phyloP scores from a whole-genome alignment of 2,113 vertebrate genomes.

The Silurus glanis region DNA sequence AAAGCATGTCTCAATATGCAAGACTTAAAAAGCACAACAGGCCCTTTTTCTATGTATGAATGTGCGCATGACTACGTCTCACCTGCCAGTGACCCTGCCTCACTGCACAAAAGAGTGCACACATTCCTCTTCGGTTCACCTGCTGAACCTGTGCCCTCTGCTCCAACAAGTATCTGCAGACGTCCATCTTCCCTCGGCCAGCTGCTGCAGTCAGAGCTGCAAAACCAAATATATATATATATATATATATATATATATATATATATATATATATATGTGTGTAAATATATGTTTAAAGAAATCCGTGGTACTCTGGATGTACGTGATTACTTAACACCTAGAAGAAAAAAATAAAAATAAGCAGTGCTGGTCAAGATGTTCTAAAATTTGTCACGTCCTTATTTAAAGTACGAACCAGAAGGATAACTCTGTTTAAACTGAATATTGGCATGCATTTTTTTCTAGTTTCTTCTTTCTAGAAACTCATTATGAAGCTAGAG shows the following conservation, averaged over 20 bases:
- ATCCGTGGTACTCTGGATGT: neutral
- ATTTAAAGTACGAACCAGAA: neutral
- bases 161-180: slow-evolving; percentile 82
- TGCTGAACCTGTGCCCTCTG: slow-evolving; percentile 77
- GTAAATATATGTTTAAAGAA: neutral
- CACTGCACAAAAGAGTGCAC: slow-evolving; percentile 86
- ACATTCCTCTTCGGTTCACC: slow-evolving; percentile 82
- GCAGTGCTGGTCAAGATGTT: neutral
- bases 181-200: slow-evolving; percentile 89
- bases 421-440: neutral
- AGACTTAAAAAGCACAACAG: neutral
- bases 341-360: neutral
- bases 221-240: slow-evolving; percentile 2
- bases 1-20: no score
- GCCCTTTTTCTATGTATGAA: neutral
- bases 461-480: neutral
- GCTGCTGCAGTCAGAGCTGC: slow-evolving; percentile 90
- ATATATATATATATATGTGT: neutral
- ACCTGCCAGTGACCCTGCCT: slow-evolving; percentile 98
- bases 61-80: slow-evolving; percentile 15
- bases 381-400: neutral
- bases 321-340: neutral
- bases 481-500: neutral
- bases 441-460: neutral
- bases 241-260: neutral